Base-by-base conservation (phyloP, 2,797 vertebrate genomes). In the Ctenopoma multispine region DNA sequence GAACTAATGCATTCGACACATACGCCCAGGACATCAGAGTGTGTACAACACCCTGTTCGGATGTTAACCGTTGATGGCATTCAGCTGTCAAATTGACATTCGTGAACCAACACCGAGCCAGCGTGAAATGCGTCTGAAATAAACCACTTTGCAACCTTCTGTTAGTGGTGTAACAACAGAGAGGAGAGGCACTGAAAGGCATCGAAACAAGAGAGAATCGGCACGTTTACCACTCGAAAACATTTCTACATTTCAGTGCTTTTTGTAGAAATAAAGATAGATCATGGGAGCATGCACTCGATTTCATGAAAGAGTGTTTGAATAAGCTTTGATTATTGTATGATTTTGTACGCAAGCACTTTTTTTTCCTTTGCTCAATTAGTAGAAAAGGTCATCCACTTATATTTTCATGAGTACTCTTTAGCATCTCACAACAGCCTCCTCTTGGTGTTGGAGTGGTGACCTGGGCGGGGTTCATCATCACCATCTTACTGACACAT, bases 81-180 rank as follows among this genome's bases (percentile, higher is more conserved):
- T 29, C 72, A 80, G 77, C 75, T 79, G 77, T 75, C 72, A 61
- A 34, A 67, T 43, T 64, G 57, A n/a, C 59, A 69, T 65, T 40
- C 41, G n/a, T 49, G n/a, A 40, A 40, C 63, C 53, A 40, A 21
- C 27, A 63, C 53, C 50, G 53, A 63, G 11, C 38, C 47, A 43
- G 23, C 34, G 27, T 50, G 24, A 56, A 63, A 44, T 40, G 20
- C 2, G n/a, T 55, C 59, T 60, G n/a, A 71, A 79, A 66, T 44
- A 40, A 68, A 63, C 43, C 65, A 24, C 56, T 76, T 68, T 15
- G 29, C 34, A 75, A 18, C 44, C 4, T 51, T 46, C 9, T 69
- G 40, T 44, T 18, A 10, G 40, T 10, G 13, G 12, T 5, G 24
- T 38, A n/a, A 67, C 23, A 63, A 68, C 23, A 24, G 17, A 44